These are phyloP conservation scores for Cybosia mesomella DNA, from an alignment of 2,888 invertebrate species.

Conservation along the genomic window DNA sequence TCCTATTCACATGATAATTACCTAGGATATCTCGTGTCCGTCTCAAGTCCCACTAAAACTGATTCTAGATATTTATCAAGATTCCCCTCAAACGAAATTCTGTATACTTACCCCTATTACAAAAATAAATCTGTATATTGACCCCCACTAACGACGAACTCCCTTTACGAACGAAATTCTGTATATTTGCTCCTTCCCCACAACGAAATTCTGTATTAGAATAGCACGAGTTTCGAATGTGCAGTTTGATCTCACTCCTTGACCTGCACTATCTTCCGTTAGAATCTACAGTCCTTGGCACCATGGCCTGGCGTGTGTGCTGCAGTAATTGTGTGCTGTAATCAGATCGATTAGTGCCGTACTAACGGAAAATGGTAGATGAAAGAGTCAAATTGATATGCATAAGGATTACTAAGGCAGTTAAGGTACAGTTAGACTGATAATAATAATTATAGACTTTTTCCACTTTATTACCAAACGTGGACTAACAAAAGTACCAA, in stretches of 20 bases:
- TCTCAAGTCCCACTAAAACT: no score
- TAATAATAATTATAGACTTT: neutral
- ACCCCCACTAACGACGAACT: no score
- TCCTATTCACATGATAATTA: no score
- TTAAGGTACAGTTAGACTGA: neutral
- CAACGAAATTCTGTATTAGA: neutral
- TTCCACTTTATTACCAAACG: neutral
- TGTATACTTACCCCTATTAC: no score
- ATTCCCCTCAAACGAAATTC: no score
- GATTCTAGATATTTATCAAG: no score
- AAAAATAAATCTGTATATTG: no score
- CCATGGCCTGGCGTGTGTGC: slow-evolving; percentile 24
- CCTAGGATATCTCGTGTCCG: no score
- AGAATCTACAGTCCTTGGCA: slow-evolving; percentile 47
- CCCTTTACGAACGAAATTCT: neutral
- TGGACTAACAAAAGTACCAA: no score
- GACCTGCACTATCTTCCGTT: slow-evolving; percentile 35
- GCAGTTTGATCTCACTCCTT: slow-evolving; percentile 31
- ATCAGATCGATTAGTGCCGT: slow-evolving; percentile 40
- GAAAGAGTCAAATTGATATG: neutral
- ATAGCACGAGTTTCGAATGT: neutral
- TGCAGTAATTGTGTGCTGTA: slow-evolving; percentile 22
- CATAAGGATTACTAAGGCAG: neutral
- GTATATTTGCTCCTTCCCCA: neutral
- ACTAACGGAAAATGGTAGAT: slow-evolving; percentile 1